These are phyloP conservation scores for Gonocerus acuteangulatus DNA, from an alignment of 2,888 invertebrate species.

Conservation along the genomic window DNA sequence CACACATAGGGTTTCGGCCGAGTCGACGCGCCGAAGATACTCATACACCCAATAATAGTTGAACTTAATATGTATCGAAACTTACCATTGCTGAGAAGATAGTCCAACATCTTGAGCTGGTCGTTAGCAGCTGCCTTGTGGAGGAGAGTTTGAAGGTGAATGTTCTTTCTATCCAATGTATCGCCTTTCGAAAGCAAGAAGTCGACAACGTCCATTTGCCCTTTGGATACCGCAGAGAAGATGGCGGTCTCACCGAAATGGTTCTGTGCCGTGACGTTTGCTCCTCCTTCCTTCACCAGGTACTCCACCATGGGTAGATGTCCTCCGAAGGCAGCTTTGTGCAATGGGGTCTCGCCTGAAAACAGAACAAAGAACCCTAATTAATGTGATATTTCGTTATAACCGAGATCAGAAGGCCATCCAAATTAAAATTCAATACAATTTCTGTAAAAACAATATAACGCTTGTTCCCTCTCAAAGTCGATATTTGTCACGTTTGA, in stretches of 20 bases:
- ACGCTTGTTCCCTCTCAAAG: no score
- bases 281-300: not conserved
- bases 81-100: not conserved
- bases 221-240: conserved; percentile 1
- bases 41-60: no score
- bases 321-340: conserved; percentile 3
- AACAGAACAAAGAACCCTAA: no score
- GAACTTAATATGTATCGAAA: no score
- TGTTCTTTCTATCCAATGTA: conserved; percentile 8
- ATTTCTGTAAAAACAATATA: no score
- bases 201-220: not conserved
- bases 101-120: not conserved
- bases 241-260: not conserved
- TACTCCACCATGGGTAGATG: not conserved
- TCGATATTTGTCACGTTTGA: no score
- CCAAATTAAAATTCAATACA: no score
- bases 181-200: conserved; percentile 6
- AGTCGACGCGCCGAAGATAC: no score
- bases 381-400: no score
- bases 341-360: conserved; percentile 1
- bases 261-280: conserved; percentile 3
- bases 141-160: not conserved
- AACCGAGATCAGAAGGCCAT: no score
- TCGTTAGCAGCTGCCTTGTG: conserved; percentile 10
- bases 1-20: no score